These are phyloP conservation scores for Etia nguti DNA, from an alignment of 2,113 vertebrate genomes.

Conservation along the genomic window DNA sequence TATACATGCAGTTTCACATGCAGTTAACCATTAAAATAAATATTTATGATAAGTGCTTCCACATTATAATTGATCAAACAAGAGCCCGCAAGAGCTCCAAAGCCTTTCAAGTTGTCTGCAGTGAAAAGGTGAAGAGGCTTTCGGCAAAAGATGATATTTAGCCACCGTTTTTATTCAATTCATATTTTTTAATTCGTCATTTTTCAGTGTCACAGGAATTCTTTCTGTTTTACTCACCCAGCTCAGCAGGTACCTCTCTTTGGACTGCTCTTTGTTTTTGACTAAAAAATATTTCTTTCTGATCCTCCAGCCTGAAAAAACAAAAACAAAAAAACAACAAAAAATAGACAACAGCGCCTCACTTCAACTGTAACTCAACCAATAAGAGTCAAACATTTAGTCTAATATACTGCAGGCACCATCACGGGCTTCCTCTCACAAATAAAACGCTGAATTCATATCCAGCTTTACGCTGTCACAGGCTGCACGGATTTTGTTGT, in stretches of 20 bases:
- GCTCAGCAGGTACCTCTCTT: conserved; percentile 89
- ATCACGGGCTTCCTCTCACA: not conserved
- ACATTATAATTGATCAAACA: not conserved
- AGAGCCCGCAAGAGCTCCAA: not conserved
- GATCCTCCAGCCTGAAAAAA: conserved; percentile 90
- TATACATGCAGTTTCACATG: not conserved
- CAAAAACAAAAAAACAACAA: rapidly evolving
- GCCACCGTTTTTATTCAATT: not conserved
- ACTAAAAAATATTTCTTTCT: conserved; percentile 95
- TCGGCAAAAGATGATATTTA: not conserved
- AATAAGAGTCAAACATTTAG: not conserved
- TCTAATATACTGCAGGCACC: not conserved
- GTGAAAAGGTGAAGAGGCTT: not conserved
- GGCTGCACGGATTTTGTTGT: not conserved
- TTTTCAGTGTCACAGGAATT: not conserved
- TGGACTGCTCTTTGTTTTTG: conserved; percentile 92
- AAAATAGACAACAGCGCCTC: not conserved
- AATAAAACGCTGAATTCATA: not conserved
- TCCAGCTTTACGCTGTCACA: not conserved
- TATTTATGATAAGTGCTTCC: not conserved
- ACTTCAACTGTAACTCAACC: not conserved
- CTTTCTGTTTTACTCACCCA: conserved; percentile 77
- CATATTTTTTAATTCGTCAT: not conserved
- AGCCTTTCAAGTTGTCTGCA: not conserved
- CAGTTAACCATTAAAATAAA: not conserved